Evolutionary conservation across 2,113 vertebrate genomes (phyloP), one percentile per base, ranked within the genome.

Genomic region (Carassius gibelio): DNA sequence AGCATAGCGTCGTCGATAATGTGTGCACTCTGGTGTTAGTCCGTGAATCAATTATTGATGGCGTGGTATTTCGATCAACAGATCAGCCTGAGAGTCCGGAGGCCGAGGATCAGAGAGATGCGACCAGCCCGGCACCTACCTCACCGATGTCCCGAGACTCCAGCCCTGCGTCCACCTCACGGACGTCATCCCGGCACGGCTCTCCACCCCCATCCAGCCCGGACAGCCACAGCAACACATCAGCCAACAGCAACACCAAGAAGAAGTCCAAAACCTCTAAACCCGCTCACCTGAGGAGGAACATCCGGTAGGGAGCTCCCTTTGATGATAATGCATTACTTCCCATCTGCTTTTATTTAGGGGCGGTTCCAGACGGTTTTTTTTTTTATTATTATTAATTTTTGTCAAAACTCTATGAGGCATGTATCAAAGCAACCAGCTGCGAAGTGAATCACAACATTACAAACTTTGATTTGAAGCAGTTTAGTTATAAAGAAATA

Each of bases 201-300:
- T 91, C 94, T 91, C 95, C 93, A 8, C 62, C 62, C 5, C 45
- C 84, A 1, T 93, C 93, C 91, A 94, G 89, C 91, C 95, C 95
- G 36, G 94, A 95, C 91, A 95, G 95, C 91, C 94, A 93, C 85
- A 36, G 75, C n/a, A 81, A 74, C 59, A 26, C 84, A 0, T 62
- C 84, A 6, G 55, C 48, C 26, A 86, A 87, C 84, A 82, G 83
- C 26, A 96, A 91, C 92, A 92, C 95, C 91, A 94, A 96, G 87
- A 98, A 97, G 92, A 82, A 92, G 90, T 89, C 92, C 87, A 98
- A 98, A 91, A 84, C 93, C 90, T 88, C 93, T 84, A 98, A 99
- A 92, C 95, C 94, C 79, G 93, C 94, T 92, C 96, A 99, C 92
- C 95, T 99, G 97, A 97, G 98, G 93, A 97, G 98, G 89, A 99